Base-by-base conservation (phyloP, 2,797 vertebrate species). In the Gallinago solitaria region DNA sequence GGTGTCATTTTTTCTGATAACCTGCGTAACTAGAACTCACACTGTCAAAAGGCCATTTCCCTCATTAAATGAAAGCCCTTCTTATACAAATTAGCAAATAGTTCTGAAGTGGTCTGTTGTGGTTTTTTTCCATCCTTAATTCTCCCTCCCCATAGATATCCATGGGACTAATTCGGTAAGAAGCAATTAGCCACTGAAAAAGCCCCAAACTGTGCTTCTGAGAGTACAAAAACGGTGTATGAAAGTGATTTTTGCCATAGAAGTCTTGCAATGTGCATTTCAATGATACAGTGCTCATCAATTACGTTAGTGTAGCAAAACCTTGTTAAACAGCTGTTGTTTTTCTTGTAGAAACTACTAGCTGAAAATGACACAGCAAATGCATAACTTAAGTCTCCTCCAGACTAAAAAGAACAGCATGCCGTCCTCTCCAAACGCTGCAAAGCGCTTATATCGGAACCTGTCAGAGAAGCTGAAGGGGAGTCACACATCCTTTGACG, bases 401-500 rank as follows among this genome's bases (percentile, higher is more conserved):
- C 99, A 99, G 96, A 98, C 94, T 89, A 99, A 99, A 92, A 99
- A 98, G 97, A 98, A 98, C 90, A 98, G 98, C 0, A 93, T 98
- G 51, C 99, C 99, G 0, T 98, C 99, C 3, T 99, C 99, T 16
- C 99, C 99, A 39, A 99, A 86, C 21, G 99, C 99, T 3, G 99
- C 99, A 78, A 99, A 99, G 95, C 98, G 99, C 8, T 98, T 99
- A 14, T 99, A 99, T 96, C 96, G 99, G 53, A 99, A 99, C 97
- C 98, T 99, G 37, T 99, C 99, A 0, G 99, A 99, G 97, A 99
- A 99, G 97, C 98, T 99, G 25, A 98, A 99, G 81, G 99, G 99
- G 17, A 99, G 98, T 96, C 98, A 99, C 45, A 99, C 99, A 4
- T 99, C 99, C 20, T 99, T 99, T 1, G 99, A 99, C 1, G 99